phyloP scores from a whole-genome alignment of 53 echinoderm and acorn worm genomes.

The Stichopus horrens region DNA sequence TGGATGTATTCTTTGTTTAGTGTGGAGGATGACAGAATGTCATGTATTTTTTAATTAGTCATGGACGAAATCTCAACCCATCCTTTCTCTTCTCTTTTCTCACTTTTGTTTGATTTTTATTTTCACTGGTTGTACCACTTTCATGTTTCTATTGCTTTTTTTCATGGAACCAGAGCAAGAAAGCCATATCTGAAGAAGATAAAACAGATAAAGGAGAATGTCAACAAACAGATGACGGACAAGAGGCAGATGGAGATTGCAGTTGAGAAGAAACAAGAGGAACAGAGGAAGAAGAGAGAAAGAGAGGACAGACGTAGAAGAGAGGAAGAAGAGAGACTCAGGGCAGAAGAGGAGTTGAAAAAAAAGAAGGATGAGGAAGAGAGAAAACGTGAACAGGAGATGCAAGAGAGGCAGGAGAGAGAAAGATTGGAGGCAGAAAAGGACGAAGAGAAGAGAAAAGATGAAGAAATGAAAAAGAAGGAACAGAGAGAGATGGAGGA shows the following conservation, averaged over 20 bases:
- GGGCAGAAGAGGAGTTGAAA: slow-evolving; percentile 15
- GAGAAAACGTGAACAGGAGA: background rate
- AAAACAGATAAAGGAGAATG: slow-evolving; percentile 63
- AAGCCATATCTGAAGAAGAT: slow-evolving; percentile 72
- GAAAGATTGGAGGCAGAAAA: slow-evolving; percentile 33
- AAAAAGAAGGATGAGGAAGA: slow-evolving; percentile 38
- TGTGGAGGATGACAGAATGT: too few relatives aligned
- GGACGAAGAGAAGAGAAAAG: slow-evolving; percentile 19
- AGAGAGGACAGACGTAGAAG: slow-evolving; percentile 70
- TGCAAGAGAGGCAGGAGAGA: slow-evolving; percentile 26
- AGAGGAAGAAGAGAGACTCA: slow-evolving; percentile 68
- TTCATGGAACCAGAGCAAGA: slow-evolving; percentile 57
- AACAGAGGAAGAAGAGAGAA: slow-evolving; percentile 74
- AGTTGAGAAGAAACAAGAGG: slow-evolving; percentile 64
- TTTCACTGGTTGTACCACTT: too few relatives aligned
- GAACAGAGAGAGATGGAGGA: slow-evolving; percentile 49
- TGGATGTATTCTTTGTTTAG: too few relatives aligned
- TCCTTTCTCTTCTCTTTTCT: too few relatives aligned
- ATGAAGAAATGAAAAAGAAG: slow-evolving; percentile 38
- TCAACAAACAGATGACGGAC: slow-evolving; percentile 63
- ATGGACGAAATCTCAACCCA: too few relatives aligned
- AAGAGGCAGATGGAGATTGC: slow-evolving; percentile 90
- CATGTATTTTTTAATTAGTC: too few relatives aligned
- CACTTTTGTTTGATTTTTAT: too few relatives aligned
- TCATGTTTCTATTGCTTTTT: background rate